These are phyloP conservation scores for Mus caroli DNA, from an alignment of 2,797 vertebrate species.

Conservation along the genomic window DNA sequence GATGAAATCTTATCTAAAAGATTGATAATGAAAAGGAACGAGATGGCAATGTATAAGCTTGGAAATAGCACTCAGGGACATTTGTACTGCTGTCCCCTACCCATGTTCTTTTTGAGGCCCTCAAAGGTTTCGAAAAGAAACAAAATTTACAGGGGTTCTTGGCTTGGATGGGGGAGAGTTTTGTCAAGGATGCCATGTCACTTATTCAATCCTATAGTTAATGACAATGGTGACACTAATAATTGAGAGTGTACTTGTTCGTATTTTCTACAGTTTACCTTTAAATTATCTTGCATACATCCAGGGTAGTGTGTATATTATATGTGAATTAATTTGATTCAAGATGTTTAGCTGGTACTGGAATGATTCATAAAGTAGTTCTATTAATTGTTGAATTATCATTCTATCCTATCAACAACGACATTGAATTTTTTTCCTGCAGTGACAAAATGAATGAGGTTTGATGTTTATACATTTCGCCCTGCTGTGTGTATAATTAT, in stretches of 20 bases:
- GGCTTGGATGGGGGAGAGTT: background rate
- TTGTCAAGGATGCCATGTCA: background rate
- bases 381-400: background rate
- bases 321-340: slow-evolving; percentile 3
- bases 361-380: slow-evolving; percentile 50
- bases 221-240: slow-evolving; percentile 38
- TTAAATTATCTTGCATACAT: background rate
- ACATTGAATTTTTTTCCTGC: background rate
- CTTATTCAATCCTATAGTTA: slow-evolving; percentile 10
- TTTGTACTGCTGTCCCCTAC: background rate
- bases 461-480: background rate
- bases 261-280: slow-evolving; percentile 46
- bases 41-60: background rate
- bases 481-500: background rate
- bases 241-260: background rate
- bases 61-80: background rate
- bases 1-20: background rate
- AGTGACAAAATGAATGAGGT: background rate
- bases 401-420: slow-evolving; percentile 20
- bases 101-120: background rate
- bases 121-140: background rate
- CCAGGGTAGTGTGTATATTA: background rate
- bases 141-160: slow-evolving; percentile 6
- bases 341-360: background rate
- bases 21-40: background rate